phyloP scores from a whole-genome alignment of 2,888 invertebrate species.

The Plebejus melissa region DNA sequence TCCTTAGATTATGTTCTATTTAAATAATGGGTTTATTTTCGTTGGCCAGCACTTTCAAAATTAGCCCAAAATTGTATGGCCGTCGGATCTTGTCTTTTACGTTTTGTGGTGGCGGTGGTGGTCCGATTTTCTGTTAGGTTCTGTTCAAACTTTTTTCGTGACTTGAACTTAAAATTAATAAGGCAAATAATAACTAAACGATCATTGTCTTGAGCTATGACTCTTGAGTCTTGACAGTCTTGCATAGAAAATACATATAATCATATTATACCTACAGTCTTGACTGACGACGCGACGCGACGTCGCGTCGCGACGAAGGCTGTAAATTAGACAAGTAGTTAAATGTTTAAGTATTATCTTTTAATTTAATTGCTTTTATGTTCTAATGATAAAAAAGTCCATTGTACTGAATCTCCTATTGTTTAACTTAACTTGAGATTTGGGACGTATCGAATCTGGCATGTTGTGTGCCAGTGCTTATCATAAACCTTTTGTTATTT shows the following conservation, averaged over 20 bases:
- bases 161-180: background rate
- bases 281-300: background rate
- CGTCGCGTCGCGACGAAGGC: background rate
- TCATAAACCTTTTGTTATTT: background rate
- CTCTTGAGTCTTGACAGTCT: too few relatives aligned
- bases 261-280: background rate
- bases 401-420: background rate
- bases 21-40: too few relatives aligned
- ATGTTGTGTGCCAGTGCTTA: background rate
- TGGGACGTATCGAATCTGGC: slow-evolving; percentile 8
- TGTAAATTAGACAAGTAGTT: slow-evolving; percentile 5
- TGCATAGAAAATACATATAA: too few relatives aligned
- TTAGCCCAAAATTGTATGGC: too few relatives aligned
- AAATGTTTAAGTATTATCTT: background rate
- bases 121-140: too few relatives aligned
- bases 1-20: too few relatives aligned
- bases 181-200: background rate
- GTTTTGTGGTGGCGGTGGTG: too few relatives aligned
- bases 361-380: slow-evolving; percentile 5
- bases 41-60: too few relatives aligned
- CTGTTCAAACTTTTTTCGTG: background rate
- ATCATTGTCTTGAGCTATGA: too few relatives aligned
- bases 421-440: background rate
- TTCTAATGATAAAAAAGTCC: background rate
- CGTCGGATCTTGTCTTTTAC: too few relatives aligned